phyloP scores from a whole-genome alignment of 2,797 vertebrate species.

The Tokudaia muenninki region DNA sequence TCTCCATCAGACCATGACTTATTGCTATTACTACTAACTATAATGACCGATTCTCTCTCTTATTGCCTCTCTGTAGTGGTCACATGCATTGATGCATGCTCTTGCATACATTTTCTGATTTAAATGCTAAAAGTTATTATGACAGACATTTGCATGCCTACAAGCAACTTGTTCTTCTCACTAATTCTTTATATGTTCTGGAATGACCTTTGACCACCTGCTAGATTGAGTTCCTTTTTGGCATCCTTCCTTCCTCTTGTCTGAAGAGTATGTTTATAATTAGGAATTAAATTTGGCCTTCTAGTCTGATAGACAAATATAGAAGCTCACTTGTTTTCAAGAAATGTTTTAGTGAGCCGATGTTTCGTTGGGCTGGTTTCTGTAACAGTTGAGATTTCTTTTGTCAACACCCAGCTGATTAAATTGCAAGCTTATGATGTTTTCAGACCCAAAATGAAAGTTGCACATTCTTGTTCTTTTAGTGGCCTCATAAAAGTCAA shows the following conservation, averaged over 20 bases:
- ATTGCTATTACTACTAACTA: neutral
- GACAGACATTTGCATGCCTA: neutral
- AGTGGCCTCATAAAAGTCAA: constrained; percentile 79
- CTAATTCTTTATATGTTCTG: neutral
- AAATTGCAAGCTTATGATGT: constrained; percentile 67
- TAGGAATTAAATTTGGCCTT: constrained; percentile 45
- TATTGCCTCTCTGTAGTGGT: neutral
- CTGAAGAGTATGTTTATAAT: constrained; percentile 47
- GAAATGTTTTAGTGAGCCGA: neutral
- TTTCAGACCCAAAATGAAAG: constrained; percentile 75
- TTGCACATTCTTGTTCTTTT: constrained; percentile 72
- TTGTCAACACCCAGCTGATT: constrained; percentile 70
- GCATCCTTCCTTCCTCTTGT: neutral
- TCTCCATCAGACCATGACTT: neutral
- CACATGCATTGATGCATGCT: neutral
- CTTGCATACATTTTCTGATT: neutral
- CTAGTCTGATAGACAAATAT: neutral
- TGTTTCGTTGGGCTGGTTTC: constrained; percentile 55
- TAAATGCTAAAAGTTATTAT: neutral
- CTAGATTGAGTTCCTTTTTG: constrained; percentile 32
- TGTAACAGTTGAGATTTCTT: constrained; percentile 48
- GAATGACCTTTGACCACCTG: constrained; percentile 9
- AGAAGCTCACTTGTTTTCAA: constrained; percentile 9
- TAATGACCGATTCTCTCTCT: neutral
- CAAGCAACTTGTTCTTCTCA: neutral